Evolutionary conservation across 2,797 vertebrate genomes (phyloP), one percentile per base, ranked within the genome.

Genomic region (Notolepis coatsorum): DNA sequence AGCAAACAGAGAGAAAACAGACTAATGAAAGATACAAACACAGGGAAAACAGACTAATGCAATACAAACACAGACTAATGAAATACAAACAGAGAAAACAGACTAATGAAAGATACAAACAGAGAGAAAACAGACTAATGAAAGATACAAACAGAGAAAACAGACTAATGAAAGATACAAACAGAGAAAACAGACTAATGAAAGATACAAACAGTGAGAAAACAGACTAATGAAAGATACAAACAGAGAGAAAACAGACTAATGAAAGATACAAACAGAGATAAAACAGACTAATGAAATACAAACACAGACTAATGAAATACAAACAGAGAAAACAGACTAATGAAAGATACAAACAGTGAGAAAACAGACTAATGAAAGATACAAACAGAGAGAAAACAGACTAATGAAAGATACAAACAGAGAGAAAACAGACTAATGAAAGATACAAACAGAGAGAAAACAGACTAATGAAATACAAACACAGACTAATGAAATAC

Each of bases 61-160:
- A 27, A n/a, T 27, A 48, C 6, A 15, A 17, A 49, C 46, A 17
- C 7, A 15, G 5, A 30, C n/a, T 15, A n/a, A n/a, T n/a, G n/a
- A n/a, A n/a, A n/a, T n/a, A n/a, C n/a, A n/a, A n/a, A n/a, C n/a
- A 61, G 39, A 56, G 50, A 24, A 73, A 69, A 71, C 38, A 35
- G 28, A 9, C 35, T 43, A 3, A 24, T 52, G 47, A 51, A 67
- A 63, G n/a, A n/a, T n/a, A n/a, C 62, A 54, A 73, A 62, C 58
- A 24, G 65, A 61, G 39, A 56, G 50, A 24, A 73, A 69, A 71
- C 38, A 35, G 28, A 9, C 35, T 43, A 3, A 24, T 52, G 47
- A 51, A 67, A 63, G n/a, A n/a, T n/a, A n/a, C n/a, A n/a, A n/a
- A n/a, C n/a, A 61, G 39, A 56, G 50, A 24, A 73, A 69, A 71